Evolutionary conservation across 2,113 vertebrate species (phyloP).

Genomic region (Synodontis membranacea): DNA sequence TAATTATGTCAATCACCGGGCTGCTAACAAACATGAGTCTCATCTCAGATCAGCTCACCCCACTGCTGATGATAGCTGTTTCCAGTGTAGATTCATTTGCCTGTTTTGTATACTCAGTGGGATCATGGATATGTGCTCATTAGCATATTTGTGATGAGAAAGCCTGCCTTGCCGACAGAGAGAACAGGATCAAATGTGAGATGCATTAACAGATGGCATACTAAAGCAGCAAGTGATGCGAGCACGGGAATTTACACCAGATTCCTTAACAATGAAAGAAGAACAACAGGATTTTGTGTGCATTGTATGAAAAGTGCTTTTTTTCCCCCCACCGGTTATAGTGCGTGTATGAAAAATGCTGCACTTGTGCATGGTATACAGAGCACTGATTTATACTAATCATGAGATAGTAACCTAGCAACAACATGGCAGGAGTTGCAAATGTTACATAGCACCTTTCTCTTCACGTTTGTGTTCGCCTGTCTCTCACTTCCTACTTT

Average conservation of each 20-base stretch:
- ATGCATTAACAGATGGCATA: conserved; percentile 61
- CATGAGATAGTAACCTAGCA: conserved; percentile 53
- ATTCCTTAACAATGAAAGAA: conserved; percentile 36
- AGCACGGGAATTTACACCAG: conserved; percentile 47
- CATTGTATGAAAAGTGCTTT: conserved; percentile 27
- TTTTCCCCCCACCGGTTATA: too few species aligned
- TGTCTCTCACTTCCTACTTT: conserved; percentile 32
- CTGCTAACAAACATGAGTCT: conserved; percentile 61
- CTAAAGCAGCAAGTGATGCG: conserved; percentile 56
- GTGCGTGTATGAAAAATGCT: conserved; percentile 21
- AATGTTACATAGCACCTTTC: conserved; percentile 41
- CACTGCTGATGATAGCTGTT: conserved; percentile 60
- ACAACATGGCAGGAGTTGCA: conserved; percentile 49
- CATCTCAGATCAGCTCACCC: conserved; percentile 60
- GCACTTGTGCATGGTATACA: conserved; percentile 23
- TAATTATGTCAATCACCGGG: conserved; percentile 67
- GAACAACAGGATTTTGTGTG: conserved; percentile 5
- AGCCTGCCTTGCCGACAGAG: conserved; percentile 46
- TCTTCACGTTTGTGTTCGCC: conserved; percentile 1
- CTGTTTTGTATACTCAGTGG: conserved; percentile 52
- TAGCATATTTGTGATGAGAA: conserved; percentile 53
- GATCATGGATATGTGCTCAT: conserved; percentile 47
- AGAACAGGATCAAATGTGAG: conserved; percentile 50
- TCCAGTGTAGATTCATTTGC: conserved; percentile 52
- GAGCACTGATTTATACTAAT: conserved; percentile 18